phyloP scores from a whole-genome alignment of 2,797 vertebrate genomes.

The Poecilia picta region DNA sequence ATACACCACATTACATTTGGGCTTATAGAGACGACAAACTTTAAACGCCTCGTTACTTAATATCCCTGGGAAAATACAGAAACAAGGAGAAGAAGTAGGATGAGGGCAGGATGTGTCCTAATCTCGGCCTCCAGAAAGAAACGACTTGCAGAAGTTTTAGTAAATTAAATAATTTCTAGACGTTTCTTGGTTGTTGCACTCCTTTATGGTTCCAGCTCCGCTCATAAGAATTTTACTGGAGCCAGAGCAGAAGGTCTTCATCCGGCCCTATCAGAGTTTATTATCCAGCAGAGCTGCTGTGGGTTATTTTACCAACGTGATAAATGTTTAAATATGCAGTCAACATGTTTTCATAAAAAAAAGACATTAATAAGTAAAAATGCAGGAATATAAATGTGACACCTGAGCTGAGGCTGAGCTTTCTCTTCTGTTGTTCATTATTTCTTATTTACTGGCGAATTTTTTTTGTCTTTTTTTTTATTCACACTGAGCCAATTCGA shows the following conservation, averaged over 20 bases:
- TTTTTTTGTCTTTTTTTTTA: not conserved
- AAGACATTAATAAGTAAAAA: slow-evolving; percentile 2
- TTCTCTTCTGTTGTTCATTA: not conserved
- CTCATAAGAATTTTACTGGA: not conserved
- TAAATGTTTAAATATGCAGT: not conserved
- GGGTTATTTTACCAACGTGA: not conserved
- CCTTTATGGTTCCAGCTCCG: not conserved
- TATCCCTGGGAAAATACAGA: not conserved
- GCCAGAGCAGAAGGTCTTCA: not conserved
- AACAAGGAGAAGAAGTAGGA: not conserved
- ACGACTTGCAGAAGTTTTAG: not conserved
- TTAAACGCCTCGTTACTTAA: not conserved
- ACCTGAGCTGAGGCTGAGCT: slow-evolving; percentile 5
- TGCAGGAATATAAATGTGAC: not conserved
- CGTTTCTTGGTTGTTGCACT: not conserved
- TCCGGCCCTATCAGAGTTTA: not conserved
- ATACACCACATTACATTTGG: not conserved
- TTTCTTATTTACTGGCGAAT: not conserved
- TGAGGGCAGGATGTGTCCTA: not conserved
- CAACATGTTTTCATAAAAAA: not conserved
- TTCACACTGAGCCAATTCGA: not conserved
- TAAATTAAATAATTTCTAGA: not conserved
- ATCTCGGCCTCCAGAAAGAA: not conserved
- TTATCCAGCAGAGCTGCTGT: not conserved
- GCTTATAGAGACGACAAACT: not conserved